phyloP scores from a whole-genome alignment of 2,797 vertebrate species.

The Periophthalmus magnuspinnatus region DNA sequence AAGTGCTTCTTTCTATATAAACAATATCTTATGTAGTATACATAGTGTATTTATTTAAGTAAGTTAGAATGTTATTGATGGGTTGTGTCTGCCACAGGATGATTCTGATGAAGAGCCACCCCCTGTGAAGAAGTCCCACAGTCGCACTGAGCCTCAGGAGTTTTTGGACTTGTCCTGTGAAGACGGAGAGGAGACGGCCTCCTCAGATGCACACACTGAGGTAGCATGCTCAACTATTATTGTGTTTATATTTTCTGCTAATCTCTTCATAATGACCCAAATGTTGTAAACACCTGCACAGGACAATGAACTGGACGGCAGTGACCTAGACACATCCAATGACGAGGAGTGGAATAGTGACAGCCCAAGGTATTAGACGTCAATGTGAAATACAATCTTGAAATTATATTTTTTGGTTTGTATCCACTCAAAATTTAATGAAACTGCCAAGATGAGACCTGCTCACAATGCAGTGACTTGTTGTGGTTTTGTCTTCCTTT shows the following conservation, averaged over 20 bases:
- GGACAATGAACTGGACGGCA: constrained; percentile 79
- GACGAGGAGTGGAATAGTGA: constrained; percentile 94
- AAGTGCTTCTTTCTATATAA: constrained; percentile 23
- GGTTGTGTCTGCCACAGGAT: constrained; percentile 68
- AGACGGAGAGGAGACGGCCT: constrained; percentile 84
- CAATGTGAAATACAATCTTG: background rate
- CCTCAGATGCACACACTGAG: constrained; percentile 73
- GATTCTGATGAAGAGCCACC: constrained; percentile 81
- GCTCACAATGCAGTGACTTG: background rate
- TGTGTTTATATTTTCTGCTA: background rate
- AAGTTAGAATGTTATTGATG: background rate
- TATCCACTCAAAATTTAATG: background rate
- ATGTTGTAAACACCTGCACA: constrained; percentile 33
- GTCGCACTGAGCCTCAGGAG: constrained; percentile 65
- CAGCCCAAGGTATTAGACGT: constrained; percentile 83
- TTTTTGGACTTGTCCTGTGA: constrained; percentile 86
- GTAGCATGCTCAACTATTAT: constrained; percentile 15
- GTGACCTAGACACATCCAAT: constrained; percentile 80
- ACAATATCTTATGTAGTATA: background rate
- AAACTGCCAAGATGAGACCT: background rate
- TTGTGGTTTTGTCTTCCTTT: background rate
- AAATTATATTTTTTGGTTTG: background rate
- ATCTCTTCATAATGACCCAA: background rate
- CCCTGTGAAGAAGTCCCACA: constrained; percentile 66
- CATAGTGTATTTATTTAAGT: background rate